Evolutionary conservation across 1,140 invertebrate genomes (phyloP).

Genomic region (Helicoverpa armigera): DNA sequence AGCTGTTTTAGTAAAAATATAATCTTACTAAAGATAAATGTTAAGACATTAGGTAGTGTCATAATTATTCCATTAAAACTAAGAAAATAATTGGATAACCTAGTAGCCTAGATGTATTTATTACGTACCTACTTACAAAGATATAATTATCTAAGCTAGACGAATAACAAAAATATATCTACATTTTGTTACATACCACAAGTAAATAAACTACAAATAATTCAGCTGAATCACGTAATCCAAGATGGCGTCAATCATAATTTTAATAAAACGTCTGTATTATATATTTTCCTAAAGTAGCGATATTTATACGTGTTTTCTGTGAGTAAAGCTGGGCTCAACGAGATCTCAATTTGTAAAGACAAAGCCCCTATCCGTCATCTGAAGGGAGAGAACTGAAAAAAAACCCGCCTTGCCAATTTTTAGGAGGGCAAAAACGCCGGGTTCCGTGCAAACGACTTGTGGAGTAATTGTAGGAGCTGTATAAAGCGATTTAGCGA

Average conservation of each 20-base stretch:
- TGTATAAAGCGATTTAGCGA: background rate
- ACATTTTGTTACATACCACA: too few species aligned
- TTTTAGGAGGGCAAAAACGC: conserved; percentile 19
- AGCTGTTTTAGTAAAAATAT: too few species aligned
- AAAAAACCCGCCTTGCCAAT: conserved; percentile 36
- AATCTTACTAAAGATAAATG: too few species aligned
- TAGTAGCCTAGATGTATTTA: background rate
- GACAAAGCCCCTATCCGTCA: conserved; percentile 53
- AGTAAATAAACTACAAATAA: conserved; percentile 14
- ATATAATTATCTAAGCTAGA: background rate
- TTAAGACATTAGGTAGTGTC: too few species aligned
- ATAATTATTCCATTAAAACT: too few species aligned
- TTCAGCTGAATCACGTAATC: conserved; percentile 18
- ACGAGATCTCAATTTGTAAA: conserved; percentile 56
- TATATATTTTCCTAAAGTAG: conserved; percentile 18
- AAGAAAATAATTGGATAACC: background rate
- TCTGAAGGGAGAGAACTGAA: conserved; percentile 40
- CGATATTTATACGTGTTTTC: conserved; percentile 47
- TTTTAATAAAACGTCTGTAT: conserved; percentile 42
- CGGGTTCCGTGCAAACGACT: conserved; percentile 28
- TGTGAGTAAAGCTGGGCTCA: conserved; percentile 48
- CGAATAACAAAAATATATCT: background rate
- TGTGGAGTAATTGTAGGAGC: background rate
- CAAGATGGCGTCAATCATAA: conserved; percentile 44
- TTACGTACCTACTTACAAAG: too few species aligned